Conservation (phyloP, 2,888 invertebrate species). For the Willowsia nigromaculata region DNA sequence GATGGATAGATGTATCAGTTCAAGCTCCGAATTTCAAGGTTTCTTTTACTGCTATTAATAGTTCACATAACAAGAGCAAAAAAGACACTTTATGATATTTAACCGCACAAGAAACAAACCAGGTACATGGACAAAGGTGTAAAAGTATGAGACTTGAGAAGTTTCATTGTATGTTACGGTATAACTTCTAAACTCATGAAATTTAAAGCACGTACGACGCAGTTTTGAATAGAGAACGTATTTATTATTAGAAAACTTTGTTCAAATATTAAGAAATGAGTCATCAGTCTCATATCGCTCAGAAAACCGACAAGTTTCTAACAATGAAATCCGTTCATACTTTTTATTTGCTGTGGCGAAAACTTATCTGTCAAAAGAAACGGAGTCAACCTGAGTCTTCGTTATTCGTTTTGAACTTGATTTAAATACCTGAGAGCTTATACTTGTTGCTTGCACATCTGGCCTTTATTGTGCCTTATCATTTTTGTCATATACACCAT, state of each 20-base stretch:
- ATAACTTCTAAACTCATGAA: neutral
- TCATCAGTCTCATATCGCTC: slow-evolving; percentile 7
- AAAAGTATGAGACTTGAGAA: slow-evolving; percentile 6
- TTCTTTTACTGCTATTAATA: slow-evolving; percentile 30
- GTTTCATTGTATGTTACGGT: neutral
- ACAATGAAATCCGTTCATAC: slow-evolving; percentile 16
- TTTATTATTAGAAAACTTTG: slow-evolving; percentile 8
- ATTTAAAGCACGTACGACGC: slow-evolving; percentile 12
- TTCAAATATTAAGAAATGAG: slow-evolving; percentile 12
- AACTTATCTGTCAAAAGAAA: neutral
- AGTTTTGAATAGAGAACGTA: neutral
- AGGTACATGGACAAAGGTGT: neutral
- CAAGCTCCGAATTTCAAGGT: slow-evolving; percentile 46
- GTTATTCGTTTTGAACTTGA: slow-evolving; percentile 1
- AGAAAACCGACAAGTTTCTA: neutral
- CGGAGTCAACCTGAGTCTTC: neutral
- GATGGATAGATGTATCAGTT: too few relatives aligned
- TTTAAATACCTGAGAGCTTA: slow-evolving; percentile 41
- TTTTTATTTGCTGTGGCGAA: neutral
- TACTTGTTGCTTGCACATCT: slow-evolving; percentile 50
- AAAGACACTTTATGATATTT: slow-evolving; percentile 47
- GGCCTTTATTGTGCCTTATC: too few relatives aligned
- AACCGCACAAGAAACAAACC: slow-evolving; percentile 17
- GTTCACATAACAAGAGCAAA: neutral
- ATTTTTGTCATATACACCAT: too few relatives aligned